phyloP scores from a whole-genome alignment of 1,140 invertebrate species.

The Adoxophyes honmai region DNA sequence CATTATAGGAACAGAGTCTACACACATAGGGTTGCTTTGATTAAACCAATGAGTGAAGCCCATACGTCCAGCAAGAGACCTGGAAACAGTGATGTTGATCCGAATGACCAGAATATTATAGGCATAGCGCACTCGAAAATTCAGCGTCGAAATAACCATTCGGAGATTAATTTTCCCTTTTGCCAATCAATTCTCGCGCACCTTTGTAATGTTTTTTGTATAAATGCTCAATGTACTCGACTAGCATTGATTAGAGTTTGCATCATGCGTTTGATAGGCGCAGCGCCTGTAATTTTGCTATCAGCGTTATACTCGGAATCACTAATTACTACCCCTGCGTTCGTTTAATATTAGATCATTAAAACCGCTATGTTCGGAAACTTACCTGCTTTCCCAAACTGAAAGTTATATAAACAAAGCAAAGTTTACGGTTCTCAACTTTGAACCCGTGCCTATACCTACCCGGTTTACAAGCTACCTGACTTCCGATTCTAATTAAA shows the following conservation, averaged over 20 bases:
- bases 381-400: slow-evolving; percentile 65
- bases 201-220: too few relatives aligned
- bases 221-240: slow-evolving; percentile 8
- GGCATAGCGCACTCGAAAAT: neutral
- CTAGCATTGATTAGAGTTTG: slow-evolving; percentile 5
- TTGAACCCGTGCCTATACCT: slow-evolving; percentile 57
- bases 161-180: too few relatives aligned
- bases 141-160: neutral
- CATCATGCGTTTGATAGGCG: neutral
- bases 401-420: slow-evolving; percentile 68
- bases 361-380: slow-evolving; percentile 72
- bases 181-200: too few relatives aligned
- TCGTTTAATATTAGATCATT: slow-evolving; percentile 75
- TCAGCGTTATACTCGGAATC: slow-evolving; percentile 57
- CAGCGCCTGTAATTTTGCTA: slow-evolving; percentile 38
- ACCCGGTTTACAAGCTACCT: slow-evolving; percentile 49
- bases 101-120: neutral
- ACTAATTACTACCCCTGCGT: slow-evolving; percentile 70
- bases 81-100: too few relatives aligned
- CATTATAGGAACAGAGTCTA: too few relatives aligned
- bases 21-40: too few relatives aligned
- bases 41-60: too few relatives aligned
- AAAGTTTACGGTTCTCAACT: slow-evolving; percentile 62
- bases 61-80: too few relatives aligned
- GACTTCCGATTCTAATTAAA: slow-evolving; percentile 66